Evolutionary conservation across 2,888 invertebrate genomes (phyloP), one percentile per base, ranked within the genome.

Genomic region (Congeria kusceri): DNA sequence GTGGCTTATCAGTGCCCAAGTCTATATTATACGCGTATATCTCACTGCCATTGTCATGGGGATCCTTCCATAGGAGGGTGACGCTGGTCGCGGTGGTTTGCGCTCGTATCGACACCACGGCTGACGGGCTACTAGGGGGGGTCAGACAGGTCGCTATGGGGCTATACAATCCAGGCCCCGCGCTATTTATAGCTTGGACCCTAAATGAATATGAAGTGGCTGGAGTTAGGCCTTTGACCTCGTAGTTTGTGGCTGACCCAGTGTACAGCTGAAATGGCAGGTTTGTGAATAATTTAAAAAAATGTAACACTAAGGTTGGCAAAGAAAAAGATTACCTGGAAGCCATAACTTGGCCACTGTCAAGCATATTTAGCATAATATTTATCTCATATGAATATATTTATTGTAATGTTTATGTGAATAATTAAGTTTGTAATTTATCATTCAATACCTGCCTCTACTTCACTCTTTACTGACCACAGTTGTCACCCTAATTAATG

Each of bases 161-260:
- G 56, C 97, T 96, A 95, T 95, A 96, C 58, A 95, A 94, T 85
- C 97, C 96, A 72, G 95, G 95, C n/a, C 98, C 98, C 61, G 97
- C 97, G 84, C 95, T 94, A 94, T 97, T 98, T 66, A 95, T 95
- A 53, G 98, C 97, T 95, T 95, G 95, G 72, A 97, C 95, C 91
- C 97, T 95, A 94, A 97, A 97, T 92, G 95, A 96, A 94, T 97
- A 97, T 78, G 96, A 94, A 67, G 96, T 96, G 90, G 96, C 97
- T 64, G 98, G 97, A 70, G 94, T 94, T 87, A 98, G 94, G 86
- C 96, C 95, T 86, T 95, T 96, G 71, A 97, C 95, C 90, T 97
- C 96, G 91, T 95, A 95, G 75, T 92, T 89, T 71, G 89, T 76
- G 67, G 85, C 88, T 79, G 91, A 85, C 75, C 93, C 93, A 84